Conservation (phyloP, 2,888 invertebrate genomes). For the Mimas tiliae region DNA sequence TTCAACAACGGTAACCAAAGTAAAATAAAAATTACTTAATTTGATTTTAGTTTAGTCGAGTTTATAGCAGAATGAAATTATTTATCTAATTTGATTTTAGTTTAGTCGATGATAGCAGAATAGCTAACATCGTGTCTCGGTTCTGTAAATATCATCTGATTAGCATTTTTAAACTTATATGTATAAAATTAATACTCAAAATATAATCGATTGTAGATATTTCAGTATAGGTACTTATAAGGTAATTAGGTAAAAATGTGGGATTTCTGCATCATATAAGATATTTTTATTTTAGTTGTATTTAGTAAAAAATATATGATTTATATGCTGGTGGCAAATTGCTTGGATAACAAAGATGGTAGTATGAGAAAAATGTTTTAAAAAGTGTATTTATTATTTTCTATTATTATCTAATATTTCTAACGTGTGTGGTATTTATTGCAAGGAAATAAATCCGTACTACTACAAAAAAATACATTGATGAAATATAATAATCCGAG, state of each 20-base stretch:
- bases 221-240: not conserved
- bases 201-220: constrained; percentile 21
- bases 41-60: too few relatives aligned
- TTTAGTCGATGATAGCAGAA: too few relatives aligned
- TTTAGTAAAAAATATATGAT: too few relatives aligned
- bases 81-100: too few relatives aligned
- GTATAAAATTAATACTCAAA: constrained; percentile 23
- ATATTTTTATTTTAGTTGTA: not conserved
- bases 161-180: constrained; percentile 29
- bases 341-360: not conserved
- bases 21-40: too few relatives aligned
- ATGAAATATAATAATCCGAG: too few relatives aligned
- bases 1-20: too few relatives aligned
- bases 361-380: not conserved
- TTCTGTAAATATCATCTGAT: constrained; percentile 71
- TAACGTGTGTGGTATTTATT: too few relatives aligned
- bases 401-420: too few relatives aligned
- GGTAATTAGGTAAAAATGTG: constrained; percentile 4
- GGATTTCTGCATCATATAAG: not conserved
- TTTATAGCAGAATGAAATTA: too few relatives aligned
- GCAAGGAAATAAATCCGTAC: too few relatives aligned
- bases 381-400: not conserved
- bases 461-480: too few relatives aligned
- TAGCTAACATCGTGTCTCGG: constrained; percentile 44
- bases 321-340: not conserved